Evolutionary conservation across 2,113 vertebrate genomes (phyloP), one percentile per base, ranked within the genome.

Genomic region (Penelope pileata): DNA sequence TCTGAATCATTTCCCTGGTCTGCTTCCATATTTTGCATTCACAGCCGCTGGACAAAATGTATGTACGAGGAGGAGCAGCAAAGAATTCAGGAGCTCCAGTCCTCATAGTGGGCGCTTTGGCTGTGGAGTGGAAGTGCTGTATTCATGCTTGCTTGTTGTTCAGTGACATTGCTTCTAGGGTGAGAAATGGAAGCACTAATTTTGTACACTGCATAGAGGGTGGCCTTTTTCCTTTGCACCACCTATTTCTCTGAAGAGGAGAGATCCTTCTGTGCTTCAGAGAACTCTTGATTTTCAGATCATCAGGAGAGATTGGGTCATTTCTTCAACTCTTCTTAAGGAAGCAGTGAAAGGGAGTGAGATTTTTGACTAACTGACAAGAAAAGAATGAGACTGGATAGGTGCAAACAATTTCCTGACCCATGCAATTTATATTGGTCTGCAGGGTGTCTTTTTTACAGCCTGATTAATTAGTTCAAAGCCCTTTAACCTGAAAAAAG

Each of bases 21-120:
- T 51, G 2, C 48, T 89, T 40, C n/a, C 42, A 16, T 45, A 3
- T 32, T 91, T 77, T 73, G 7, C 0, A 0, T 75, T 84, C 0
- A 0, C 8, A 6, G 36, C 17, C 7, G 0, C 34, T 59, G 34
- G 26, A 11, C 73, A 32, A 80, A 77, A 73, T 32, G 7, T 12
- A 3, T 2, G 0, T 29, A 8, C 11, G 16, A 64, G 34, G 32
- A 72, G 53, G 24, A 38, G 4, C 2, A 1, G 47, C 14, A 23
- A 8, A 47, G 18, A 26, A 10, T 9, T 45, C 0, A 1, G 63
- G 80, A 86, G 63, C 29, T 80, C 43, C n/a, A 11, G 3, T 24
- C 16, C 16, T 27, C 3, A 22, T 18, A 54, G 7, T 21, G 40
- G 66, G 17, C 38, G 6, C 18, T 27, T 19, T 50, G 38, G 5